Evolutionary conservation across 23 tunicate genomes (phyloP).

Genomic region (Corella eumyota): DNA sequence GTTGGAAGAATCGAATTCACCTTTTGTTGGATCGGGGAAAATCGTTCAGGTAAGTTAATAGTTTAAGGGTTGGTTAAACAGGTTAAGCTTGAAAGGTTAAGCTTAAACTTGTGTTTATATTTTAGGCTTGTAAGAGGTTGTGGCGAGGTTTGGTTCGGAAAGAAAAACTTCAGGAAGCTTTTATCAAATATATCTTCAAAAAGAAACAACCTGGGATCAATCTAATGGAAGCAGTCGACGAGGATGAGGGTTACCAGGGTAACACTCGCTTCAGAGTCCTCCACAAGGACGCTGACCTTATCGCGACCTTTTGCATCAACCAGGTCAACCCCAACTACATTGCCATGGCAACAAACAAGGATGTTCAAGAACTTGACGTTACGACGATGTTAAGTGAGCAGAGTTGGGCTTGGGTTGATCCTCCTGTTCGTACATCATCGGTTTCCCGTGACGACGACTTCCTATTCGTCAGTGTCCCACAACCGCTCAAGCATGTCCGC

Average conservation of each 20-base stretch:
- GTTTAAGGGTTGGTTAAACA: no score
- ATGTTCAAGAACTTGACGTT: conserved; percentile 62
- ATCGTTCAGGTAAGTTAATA: no score
- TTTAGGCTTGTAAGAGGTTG: no score
- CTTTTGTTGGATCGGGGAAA: conserved; percentile 35
- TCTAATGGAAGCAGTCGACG: not conserved
- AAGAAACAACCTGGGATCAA: conserved; percentile 5
- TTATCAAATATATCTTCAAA: conserved; percentile 67
- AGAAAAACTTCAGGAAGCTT: conserved; percentile 50
- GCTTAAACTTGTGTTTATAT: no score
- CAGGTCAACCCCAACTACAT: conserved; percentile 81
- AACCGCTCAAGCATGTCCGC: conserved; percentile 8
- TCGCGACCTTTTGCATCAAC: conserved; percentile 72
- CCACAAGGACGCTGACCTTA: conserved; percentile 67
- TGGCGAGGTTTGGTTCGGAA: conserved; percentile 73
- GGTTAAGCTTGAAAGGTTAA: no score
- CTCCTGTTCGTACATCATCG: conserved; percentile 6
- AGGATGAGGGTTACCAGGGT: not conserved
- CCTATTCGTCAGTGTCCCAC: conserved; percentile 25
- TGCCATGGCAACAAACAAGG: conserved; percentile 61
- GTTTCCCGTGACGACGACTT: conserved; percentile 57
- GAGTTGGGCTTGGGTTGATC: conserved; percentile 68
- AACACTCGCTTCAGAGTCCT: conserved; percentile 17
- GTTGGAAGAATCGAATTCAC: conserved; percentile 66
- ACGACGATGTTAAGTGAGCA: conserved; percentile 52